Conservation (phyloP, 2,797 vertebrate genomes). For the Cynopterus sphinx region DNA sequence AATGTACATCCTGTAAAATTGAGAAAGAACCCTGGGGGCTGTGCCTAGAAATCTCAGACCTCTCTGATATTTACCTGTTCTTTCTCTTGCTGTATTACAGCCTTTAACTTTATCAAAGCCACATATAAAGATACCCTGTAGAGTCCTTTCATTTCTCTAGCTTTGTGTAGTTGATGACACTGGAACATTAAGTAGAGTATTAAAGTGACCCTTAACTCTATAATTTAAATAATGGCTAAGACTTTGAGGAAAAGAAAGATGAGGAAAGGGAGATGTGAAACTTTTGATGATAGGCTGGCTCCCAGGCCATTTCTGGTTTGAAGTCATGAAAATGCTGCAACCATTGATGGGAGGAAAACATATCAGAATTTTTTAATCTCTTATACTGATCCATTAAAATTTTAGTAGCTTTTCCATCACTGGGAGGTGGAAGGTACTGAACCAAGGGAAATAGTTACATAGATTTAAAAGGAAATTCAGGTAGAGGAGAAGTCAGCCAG, state of each 20-base stretch:
- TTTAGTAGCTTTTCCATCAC: too few relatives aligned
- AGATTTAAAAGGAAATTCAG: not conserved
- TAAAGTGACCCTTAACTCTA: not conserved
- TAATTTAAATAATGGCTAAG: constrained; percentile 5
- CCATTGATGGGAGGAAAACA: not conserved
- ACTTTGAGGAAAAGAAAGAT: not conserved
- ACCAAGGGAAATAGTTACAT: not conserved
- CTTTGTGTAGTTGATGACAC: not conserved
- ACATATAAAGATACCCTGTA: not conserved
- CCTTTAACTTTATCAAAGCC: not conserved
- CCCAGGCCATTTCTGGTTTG: not conserved
- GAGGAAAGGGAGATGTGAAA: not conserved
- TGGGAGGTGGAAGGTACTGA: not conserved
- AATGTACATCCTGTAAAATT: not conserved
- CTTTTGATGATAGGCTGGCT: not conserved
- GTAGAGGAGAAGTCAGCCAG: not conserved
- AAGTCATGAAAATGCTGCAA: not conserved
- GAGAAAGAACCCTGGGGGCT: not conserved
- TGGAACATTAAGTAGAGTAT: not conserved
- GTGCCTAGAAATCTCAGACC: not conserved
- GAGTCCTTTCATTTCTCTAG: not conserved
- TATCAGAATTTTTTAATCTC: not conserved
- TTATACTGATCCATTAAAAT: too few relatives aligned
- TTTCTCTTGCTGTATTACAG: not conserved
- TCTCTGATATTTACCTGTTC: not conserved